Conservation (phyloP, 2,797 vertebrate species). For the Crenichthys baileyi region DNA sequence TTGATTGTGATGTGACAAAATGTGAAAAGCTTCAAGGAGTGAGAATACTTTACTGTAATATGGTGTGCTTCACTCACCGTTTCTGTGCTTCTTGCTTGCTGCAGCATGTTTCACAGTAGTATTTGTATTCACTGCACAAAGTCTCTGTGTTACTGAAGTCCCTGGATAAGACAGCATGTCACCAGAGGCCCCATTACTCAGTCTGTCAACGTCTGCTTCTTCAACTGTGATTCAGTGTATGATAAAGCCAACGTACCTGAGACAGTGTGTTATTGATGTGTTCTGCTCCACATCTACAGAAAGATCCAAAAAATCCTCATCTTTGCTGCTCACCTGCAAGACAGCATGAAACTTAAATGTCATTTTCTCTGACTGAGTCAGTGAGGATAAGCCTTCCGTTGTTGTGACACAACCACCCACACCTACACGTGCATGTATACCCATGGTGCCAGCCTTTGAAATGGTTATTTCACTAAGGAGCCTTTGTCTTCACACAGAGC, state of each 20-base stretch:
- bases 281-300: slow-evolving; percentile 99
- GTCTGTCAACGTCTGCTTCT: not conserved
- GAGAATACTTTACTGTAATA: not conserved
- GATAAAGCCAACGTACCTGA: slow-evolving; percentile 83
- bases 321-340: slow-evolving; percentile 96
- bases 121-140: slow-evolving; percentile 97
- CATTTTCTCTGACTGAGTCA: slow-evolving; percentile 22
- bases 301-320: slow-evolving; percentile 98
- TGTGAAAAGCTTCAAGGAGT: not conserved
- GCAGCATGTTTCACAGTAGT: slow-evolving; percentile 98
- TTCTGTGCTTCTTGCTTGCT: slow-evolving; percentile 99
- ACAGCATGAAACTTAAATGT: slow-evolving; percentile 33
- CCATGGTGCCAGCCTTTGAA: slow-evolving; percentile 36
- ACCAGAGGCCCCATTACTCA: slow-evolving; percentile 37
- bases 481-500: slow-evolving; percentile 39
- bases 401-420: slow-evolving; percentile 21
- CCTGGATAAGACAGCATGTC: slow-evolving; percentile 75
- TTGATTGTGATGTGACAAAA: too few species aligned
- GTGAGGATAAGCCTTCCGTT: slow-evolving; percentile 22
- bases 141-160: slow-evolving; percentile 99
- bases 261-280: slow-evolving; percentile 97
- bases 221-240: not conserved
- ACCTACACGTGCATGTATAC: slow-evolving; percentile 1
- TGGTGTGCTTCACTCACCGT: slow-evolving; percentile 78
- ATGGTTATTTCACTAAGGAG: slow-evolving; percentile 37